These are phyloP conservation scores for Stenurella melanura DNA, from an alignment of 2,888 invertebrate species.

Conservation along the genomic window DNA sequence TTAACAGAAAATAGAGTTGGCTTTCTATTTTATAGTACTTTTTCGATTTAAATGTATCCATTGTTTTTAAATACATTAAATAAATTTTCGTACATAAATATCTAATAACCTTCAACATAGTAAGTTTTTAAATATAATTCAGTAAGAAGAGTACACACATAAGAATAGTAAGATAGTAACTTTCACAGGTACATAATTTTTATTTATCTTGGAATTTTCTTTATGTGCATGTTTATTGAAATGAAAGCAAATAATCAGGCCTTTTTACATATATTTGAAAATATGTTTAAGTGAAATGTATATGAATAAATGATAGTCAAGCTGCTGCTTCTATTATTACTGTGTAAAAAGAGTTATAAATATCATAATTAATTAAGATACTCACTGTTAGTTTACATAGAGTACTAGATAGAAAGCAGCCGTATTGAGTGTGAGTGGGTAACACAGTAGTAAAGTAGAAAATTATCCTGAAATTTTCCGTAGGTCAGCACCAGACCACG, in stretches of 20 bases:
- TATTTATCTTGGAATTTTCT: no score
- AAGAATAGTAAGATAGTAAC: no score
- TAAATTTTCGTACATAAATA: background rate
- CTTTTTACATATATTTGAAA: background rate
- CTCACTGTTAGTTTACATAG: conserved; percentile 2
- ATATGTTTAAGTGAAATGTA: background rate
- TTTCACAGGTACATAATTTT: no score
- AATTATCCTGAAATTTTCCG: conserved; percentile 42
- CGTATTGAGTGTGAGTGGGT: conserved; percentile 67
- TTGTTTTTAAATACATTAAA: background rate
- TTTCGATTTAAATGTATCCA: background rate
- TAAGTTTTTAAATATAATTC: no score
- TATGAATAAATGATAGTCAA: conserved; percentile 22
- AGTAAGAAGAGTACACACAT: no score
- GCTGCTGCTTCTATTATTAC: conserved; percentile 32
- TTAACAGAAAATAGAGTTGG: no score
- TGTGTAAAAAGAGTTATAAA: background rate
- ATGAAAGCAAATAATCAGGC: background rate
- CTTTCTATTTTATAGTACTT: background rate
- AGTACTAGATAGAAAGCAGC: conserved; percentile 49
- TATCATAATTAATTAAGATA: background rate
- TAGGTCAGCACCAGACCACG: conserved; percentile 72
- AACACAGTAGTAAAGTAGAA: conserved; percentile 45
- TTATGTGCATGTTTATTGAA: background rate
- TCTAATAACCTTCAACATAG: background rate